Percentiles rank a stretch among this genome's conserved stretches.
These are phyloP conservation scores for Lethenteron camtschaticum DNA, from an alignment of 2,113 vertebrate species.

Conservation along the genomic window DNA sequence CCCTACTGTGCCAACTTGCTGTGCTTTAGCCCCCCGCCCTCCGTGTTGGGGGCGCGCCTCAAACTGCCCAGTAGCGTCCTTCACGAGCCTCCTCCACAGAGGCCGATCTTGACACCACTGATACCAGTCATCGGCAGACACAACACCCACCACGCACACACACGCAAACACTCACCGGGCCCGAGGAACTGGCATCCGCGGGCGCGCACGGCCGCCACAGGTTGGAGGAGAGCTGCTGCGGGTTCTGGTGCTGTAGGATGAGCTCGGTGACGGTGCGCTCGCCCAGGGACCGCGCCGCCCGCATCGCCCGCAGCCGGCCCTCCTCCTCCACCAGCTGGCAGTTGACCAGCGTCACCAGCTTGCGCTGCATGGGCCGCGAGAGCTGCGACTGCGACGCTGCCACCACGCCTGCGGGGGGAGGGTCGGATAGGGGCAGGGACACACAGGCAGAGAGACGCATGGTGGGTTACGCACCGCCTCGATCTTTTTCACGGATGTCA, in stretches of 20 bases:
- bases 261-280: slow-evolving; percentile 40
- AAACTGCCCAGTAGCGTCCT: no score
- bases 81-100: no score
- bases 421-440: not conserved
- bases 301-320: slow-evolving; percentile 58
- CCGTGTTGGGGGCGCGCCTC: no score
- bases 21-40: no score
- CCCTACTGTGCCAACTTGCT: no score
- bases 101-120: no score
- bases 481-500: no score
- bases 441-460: not conserved
- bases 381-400: slow-evolving; percentile 29
- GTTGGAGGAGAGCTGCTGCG: slow-evolving; percentile 44
- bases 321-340: slow-evolving; percentile 90
- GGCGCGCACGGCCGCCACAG: slow-evolving; percentile 42
- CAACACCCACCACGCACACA: no score
- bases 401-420: not conserved
- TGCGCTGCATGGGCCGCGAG: slow-evolving; percentile 88
- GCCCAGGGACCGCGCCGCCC: slow-evolving; percentile 49
- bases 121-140: no score
- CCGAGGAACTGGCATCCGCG: slow-evolving; percentile 45
- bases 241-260: slow-evolving; percentile 44
- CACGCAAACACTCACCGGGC: slow-evolving; percentile 22
- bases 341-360: slow-evolving; percentile 77
- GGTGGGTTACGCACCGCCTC: no score